Evolutionary conservation across 2,888 invertebrate species (phyloP).

Genomic region (Harpalus rufipes): DNA sequence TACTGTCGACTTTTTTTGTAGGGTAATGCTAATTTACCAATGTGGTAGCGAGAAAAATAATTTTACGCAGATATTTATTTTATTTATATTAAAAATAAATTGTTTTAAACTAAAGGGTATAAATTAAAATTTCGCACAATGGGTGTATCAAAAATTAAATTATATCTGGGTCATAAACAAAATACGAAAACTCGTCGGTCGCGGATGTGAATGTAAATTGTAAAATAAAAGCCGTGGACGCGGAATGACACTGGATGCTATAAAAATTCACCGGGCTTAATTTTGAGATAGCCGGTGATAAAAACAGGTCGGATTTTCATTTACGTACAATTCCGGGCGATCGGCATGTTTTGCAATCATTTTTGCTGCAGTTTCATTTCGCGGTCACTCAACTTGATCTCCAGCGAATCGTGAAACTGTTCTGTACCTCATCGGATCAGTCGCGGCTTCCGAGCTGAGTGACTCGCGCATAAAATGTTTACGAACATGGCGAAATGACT

Average conservation of each 20-base stretch:
- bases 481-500: constrained; percentile 23
- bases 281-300: constrained; percentile 40
- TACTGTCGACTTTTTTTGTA: no score
- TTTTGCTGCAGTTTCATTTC: constrained; percentile 56
- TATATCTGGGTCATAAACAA: constrained; percentile 47
- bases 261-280: constrained; percentile 44
- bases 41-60: no score
- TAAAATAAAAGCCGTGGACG: constrained; percentile 32
- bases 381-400: constrained; percentile 56
- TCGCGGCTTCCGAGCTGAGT: neutral
- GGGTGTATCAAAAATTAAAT: constrained; percentile 14
- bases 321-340: constrained; percentile 36
- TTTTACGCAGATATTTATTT: no score
- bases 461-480: constrained; percentile 30
- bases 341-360: constrained; percentile 53
- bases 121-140: constrained; percentile 37
- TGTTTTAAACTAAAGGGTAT: neutral
- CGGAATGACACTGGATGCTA: constrained; percentile 29
- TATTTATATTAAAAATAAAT: neutral
- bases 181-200: constrained; percentile 20
- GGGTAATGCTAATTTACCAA: no score
- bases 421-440: constrained; percentile 41
- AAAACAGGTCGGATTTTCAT: constrained; percentile 46
- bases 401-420: constrained; percentile 41
- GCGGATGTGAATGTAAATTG: constrained; percentile 42